These are phyloP conservation scores for Trinectes maculatus DNA, from an alignment of 2,113 vertebrate species.

Conservation along the genomic window DNA sequence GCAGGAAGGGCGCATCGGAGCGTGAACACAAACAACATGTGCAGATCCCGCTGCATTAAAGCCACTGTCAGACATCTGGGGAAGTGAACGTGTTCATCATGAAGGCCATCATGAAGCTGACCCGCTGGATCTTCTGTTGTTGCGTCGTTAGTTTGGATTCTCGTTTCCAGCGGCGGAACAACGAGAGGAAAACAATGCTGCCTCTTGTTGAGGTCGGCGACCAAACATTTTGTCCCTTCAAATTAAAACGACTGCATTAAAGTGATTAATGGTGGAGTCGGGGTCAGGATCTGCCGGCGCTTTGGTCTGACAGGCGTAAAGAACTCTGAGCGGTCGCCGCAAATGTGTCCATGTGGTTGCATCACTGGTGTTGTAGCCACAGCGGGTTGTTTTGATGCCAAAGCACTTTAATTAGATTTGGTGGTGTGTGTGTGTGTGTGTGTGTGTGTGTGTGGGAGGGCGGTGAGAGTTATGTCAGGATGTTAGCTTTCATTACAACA, in stretches of 20 bases:
- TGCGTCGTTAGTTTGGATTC: too few relatives aligned
- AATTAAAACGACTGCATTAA: neutral
- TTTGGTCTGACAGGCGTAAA: too few relatives aligned
- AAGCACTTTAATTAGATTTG: conserved; percentile 28
- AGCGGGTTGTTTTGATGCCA: conserved; percentile 28
- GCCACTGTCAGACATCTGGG: too few relatives aligned
- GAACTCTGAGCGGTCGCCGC: neutral
- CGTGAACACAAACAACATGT: neutral
- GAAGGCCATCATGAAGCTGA: too few relatives aligned
- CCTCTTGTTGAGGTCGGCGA: neutral
- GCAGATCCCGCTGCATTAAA: too few relatives aligned
- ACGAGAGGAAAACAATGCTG: too few relatives aligned
- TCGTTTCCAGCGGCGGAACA: too few relatives aligned
- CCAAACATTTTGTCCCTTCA: neutral
- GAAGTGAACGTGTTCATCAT: too few relatives aligned
- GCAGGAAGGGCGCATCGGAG: neutral
- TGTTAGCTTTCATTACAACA: conserved; percentile 33
- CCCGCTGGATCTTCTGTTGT: too few relatives aligned
- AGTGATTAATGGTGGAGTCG: neutral
- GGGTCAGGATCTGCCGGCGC: neutral
- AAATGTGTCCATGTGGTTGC: neutral
- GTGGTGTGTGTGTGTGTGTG: neutral
- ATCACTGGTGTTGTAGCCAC: too few relatives aligned
- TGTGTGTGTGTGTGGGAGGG: too few relatives aligned
- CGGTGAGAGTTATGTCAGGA: conserved; percentile 30